Percentiles rank a stretch among this genome's conserved stretches.
phyloP scores from a whole-genome alignment of 2,113 vertebrate species.

The Notarius quadriscutis region DNA sequence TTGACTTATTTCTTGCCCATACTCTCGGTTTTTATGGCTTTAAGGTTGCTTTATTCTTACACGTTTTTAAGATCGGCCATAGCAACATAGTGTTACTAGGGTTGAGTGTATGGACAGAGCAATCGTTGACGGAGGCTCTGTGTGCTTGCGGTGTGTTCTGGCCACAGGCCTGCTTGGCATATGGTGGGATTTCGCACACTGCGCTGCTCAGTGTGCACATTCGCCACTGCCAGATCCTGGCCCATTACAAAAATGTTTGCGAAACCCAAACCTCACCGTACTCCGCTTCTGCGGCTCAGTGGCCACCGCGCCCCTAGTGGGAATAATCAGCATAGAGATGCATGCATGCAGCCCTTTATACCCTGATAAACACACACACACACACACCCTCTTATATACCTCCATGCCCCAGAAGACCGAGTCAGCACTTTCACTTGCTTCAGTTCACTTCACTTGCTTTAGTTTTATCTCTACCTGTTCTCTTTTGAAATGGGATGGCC shows the following conservation, averaged over 20 bases:
- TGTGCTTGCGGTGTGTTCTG: slow-evolving; percentile 42
- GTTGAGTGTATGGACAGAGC: slow-evolving; percentile 22
- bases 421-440: slow-evolving; percentile 12
- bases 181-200: slow-evolving; percentile 61
- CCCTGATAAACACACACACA: background rate
- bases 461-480: background rate
- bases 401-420: background rate
- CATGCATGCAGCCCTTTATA: slow-evolving; percentile 13
- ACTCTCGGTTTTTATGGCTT: background rate
- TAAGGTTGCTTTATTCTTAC: background rate
- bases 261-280: slow-evolving; percentile 62
- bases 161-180: slow-evolving; percentile 59
- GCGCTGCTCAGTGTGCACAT: slow-evolving; percentile 62
- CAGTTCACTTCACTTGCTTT: background rate
- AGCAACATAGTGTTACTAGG: slow-evolving; percentile 3
- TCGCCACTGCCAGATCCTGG: slow-evolving; percentile 57
- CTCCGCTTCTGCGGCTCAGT: slow-evolving; percentile 55
- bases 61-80: background rate
- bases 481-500: background rate
- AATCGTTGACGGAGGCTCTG: slow-evolving; percentile 30
- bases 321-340: slow-evolving; percentile 44
- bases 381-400: background rate
- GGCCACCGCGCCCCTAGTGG: slow-evolving; percentile 54
- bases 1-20: background rate
- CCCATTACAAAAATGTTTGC: slow-evolving; percentile 69